Evolutionary conservation across 35 echinoderm and acorn worm genomes (phyloP).

Genomic region (Patiria miniata): DNA sequence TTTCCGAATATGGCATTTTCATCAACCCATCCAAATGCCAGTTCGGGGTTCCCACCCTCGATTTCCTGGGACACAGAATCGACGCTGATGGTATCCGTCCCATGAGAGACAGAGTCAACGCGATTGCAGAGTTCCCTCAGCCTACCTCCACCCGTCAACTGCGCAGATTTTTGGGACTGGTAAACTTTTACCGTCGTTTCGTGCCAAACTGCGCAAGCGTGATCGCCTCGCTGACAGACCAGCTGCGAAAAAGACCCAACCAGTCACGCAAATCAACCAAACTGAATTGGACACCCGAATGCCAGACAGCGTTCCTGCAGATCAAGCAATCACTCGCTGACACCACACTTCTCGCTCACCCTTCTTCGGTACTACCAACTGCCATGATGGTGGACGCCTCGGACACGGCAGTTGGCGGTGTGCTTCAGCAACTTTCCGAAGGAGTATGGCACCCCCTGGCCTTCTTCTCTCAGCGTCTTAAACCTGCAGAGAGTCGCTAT

Average conservation of each 20-base stretch:
- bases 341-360: too few species aligned
- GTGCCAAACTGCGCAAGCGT: background rate
- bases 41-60: conserved; percentile 24
- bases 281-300: too few species aligned
- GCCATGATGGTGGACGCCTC: conserved; percentile 14
- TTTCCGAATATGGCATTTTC: conserved; percentile 46
- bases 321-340: too few species aligned
- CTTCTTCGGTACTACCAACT: too few species aligned
- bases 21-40: conserved; percentile 49
- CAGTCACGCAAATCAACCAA: too few species aligned
- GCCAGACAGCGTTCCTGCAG: too few species aligned
- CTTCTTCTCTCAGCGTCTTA: conserved; percentile 20
- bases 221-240: conserved; percentile 46
- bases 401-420: conserved; percentile 29
- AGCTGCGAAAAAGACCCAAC: too few species aligned
- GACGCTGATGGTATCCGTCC: conserved; percentile 27
- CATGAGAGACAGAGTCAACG: conserved; percentile 33
- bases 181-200: conserved; percentile 42
- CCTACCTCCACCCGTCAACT: conserved; percentile 44
- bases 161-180: conserved; percentile 46
- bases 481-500: conserved; percentile 44
- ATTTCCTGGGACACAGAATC: conserved; percentile 43
- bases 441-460: conserved; percentile 34
- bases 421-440: conserved; percentile 26
- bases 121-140: conserved; percentile 39